A percentile compares a stretch with the other conserved stretches of the same genome.
phyloP scores from a whole-genome alignment of 2,797 vertebrate genomes.

The Lacerta agilis region DNA sequence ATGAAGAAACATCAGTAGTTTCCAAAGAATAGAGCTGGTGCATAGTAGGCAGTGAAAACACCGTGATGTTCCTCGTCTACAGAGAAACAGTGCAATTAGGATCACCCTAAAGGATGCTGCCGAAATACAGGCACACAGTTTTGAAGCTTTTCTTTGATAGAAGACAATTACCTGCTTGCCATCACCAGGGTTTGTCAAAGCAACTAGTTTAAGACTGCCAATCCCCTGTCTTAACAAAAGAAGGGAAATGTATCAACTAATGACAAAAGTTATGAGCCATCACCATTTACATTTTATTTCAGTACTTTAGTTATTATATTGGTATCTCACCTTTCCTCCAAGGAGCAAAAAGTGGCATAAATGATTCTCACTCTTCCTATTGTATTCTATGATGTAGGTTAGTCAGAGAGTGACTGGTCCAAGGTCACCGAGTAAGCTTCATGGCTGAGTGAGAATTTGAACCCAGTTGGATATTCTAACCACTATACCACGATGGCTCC shows the following conservation, averaged over 20 bases:
- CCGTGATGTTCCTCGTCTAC: constrained; percentile 86
- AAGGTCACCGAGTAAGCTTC: too few species aligned
- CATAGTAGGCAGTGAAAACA: constrained; percentile 89
- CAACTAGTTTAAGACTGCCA: constrained; percentile 88
- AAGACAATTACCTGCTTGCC: constrained; percentile 80
- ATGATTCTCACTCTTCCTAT: too few species aligned
- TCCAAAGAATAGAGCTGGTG: constrained; percentile 89
- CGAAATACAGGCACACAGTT: neutral
- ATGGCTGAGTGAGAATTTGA: too few species aligned
- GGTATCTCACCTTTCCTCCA: too few species aligned
- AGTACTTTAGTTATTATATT: neutral
- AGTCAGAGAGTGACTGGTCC: too few species aligned
- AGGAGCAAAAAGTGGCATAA: too few species aligned
- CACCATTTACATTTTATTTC: neutral
- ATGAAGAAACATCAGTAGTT: constrained; percentile 85
- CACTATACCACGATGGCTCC: too few species aligned
- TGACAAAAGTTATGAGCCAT: neutral
- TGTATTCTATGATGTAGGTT: too few species aligned
- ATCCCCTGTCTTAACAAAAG: constrained; percentile 83
- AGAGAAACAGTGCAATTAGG: constrained; percentile 16
- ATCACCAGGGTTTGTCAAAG: constrained; percentile 78
- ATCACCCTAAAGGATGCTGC: neutral
- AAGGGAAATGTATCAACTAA: neutral
- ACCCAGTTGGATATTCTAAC: too few species aligned
- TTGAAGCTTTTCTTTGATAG: neutral